Percentiles rank a stretch among this genome's conserved stretches.
These are phyloP conservation scores for Streblospio benedicti DNA, from an alignment of 1,140 invertebrate genomes.

Conservation along the genomic window DNA sequence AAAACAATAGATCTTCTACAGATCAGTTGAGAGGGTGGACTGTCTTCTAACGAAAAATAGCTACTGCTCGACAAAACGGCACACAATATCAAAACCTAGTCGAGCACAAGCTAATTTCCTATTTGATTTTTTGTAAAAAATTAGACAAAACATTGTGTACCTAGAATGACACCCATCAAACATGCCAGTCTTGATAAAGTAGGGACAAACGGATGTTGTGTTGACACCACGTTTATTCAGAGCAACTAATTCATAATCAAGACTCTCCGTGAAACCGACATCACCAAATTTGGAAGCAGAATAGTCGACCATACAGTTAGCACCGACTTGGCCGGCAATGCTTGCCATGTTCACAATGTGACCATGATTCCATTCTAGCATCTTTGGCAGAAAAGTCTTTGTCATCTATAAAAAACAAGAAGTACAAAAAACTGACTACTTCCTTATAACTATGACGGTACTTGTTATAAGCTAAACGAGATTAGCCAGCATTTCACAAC, in stretches of 20 bases:
- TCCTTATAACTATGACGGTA: no score
- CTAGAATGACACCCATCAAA: conserved; percentile 78
- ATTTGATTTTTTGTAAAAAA: no score
- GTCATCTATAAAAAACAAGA: conserved; percentile 47
- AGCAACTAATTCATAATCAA: conserved; percentile 33
- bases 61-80: no score
- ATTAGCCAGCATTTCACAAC: no score
- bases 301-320: conserved; percentile 77
- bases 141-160: no score
- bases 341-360: conserved; percentile 93
- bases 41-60: no score
- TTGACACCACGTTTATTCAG: conserved; percentile 57
- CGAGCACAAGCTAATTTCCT: no score
- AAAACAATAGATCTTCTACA: no score
- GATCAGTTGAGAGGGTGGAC: no score
- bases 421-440: no score
- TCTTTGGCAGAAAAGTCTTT: conserved; percentile 68
- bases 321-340: conserved; percentile 63
- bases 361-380: conserved; percentile 69
- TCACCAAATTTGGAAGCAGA: conserved; percentile 90
- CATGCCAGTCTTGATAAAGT: conserved; percentile 91
- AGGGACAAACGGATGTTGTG: conserved; percentile 85
- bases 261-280: conserved; percentile 80
- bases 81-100: no score
- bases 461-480: no score